phyloP scores from a whole-genome alignment of 2,797 vertebrate species.

The Petrocephalus schoutedeni region DNA sequence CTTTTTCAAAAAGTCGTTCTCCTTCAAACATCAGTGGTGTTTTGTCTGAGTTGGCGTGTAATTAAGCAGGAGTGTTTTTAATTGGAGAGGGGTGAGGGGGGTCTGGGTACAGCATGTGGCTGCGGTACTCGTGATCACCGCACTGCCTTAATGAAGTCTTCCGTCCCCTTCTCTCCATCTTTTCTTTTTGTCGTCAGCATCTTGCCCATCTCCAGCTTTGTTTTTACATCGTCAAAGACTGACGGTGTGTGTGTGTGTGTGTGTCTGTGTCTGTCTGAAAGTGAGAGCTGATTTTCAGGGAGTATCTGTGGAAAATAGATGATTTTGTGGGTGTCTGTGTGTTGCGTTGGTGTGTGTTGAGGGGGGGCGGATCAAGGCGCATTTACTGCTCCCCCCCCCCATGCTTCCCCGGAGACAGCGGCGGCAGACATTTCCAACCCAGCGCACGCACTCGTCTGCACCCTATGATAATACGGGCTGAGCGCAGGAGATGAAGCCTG shows the following conservation, averaged over 20 bases:
- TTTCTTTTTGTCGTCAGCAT: neutral
- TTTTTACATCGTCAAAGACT: constrained; percentile 27
- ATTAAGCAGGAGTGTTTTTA: constrained; percentile 12
- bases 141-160: neutral
- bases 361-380: constrained; percentile 65
- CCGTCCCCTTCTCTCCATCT: neutral
- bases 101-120: constrained; percentile 11
- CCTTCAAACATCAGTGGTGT: neutral
- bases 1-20: neutral
- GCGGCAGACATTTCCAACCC: constrained; percentile 64
- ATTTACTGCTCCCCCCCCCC: constrained; percentile 38
- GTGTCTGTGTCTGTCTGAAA: constrained; percentile 20
- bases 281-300: neutral
- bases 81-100: constrained; percentile 15
- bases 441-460: constrained; percentile 60
- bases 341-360: constrained; percentile 48
- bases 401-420: constrained; percentile 53
- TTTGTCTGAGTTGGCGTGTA: constrained; percentile 18
- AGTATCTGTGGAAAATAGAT: neutral
- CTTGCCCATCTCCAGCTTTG: neutral
- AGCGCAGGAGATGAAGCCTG: constrained; percentile 52
- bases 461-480: constrained; percentile 61
- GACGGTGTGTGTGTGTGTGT: neutral
- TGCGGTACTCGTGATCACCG: neutral
- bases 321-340: constrained; percentile 32